A percentile compares a stretch with the other conserved stretches of the same genome.
Evolutionary conservation across 2,113 vertebrate species (phyloP).

Genomic region (Dunckerocampus dactyliophorus): DNA sequence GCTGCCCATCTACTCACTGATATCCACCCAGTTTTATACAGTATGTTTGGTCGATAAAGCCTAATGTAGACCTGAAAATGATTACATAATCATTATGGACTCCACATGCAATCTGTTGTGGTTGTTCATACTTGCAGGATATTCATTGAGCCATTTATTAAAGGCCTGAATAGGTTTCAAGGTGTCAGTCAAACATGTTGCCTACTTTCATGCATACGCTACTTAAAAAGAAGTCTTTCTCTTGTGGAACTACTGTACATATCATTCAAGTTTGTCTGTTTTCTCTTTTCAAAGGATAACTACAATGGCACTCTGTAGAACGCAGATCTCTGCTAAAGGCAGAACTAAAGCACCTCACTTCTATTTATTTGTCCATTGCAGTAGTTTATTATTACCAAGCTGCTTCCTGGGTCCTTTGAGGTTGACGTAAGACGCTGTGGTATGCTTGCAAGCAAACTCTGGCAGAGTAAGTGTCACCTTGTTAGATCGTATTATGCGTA

Average conservation of each 20-base stretch:
- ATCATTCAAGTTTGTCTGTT: conserved; percentile 23
- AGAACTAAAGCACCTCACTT: no score
- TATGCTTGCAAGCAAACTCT: no score
- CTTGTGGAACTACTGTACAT: conserved; percentile 15
- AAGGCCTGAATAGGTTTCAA: conserved; percentile 32
- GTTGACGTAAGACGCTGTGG: no score
- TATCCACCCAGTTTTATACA: conserved; percentile 40
- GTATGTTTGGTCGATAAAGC: conserved; percentile 39
- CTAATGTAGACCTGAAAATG: conserved; percentile 34
- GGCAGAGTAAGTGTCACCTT: no score
- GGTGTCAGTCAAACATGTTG: conserved; percentile 29
- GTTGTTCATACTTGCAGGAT: conserved; percentile 47
- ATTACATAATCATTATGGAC: conserved; percentile 16
- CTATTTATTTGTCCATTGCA: no score
- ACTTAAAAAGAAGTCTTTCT: conserved; percentile 28
- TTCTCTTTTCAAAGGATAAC: no score
- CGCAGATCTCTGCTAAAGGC: no score
- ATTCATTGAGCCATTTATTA: conserved; percentile 26
- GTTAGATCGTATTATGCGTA: no score
- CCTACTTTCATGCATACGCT: conserved; percentile 32
- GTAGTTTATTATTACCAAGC: no score
- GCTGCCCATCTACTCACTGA: conserved; percentile 54
- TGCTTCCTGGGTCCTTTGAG: no score
- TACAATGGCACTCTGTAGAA: no score
- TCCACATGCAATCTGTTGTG: conserved; percentile 9